Evolutionary conservation across 2,113 vertebrate genomes (phyloP).

Genomic region (Herpetotheres cachinnans): DNA sequence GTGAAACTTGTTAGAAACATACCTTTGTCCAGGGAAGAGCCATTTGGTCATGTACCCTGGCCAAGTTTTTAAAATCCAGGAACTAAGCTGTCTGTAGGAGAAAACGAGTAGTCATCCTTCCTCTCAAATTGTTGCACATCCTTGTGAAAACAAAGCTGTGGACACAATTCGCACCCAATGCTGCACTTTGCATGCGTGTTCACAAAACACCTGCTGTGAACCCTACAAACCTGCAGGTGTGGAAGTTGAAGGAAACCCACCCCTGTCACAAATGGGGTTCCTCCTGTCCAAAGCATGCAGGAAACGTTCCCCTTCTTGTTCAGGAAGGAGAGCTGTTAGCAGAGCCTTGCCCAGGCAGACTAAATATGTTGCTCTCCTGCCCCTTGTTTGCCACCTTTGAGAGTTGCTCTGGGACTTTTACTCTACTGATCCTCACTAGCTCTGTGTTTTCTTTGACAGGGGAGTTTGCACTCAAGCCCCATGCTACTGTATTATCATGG

Average conservation of each 20-base stretch:
- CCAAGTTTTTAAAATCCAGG: background rate
- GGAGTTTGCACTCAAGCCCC: slow-evolving; percentile 97
- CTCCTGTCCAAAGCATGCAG: background rate
- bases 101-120: background rate
- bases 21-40: background rate
- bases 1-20: background rate
- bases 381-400: background rate
- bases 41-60: fast-evolving
- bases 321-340: background rate
- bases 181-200: background rate
- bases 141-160: background rate
- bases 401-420: background rate
- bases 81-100: background rate
- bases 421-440: background rate
- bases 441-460: slow-evolving; percentile 66
- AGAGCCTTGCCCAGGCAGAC: background rate
- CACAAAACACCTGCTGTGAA: background rate
- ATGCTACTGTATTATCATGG: slow-evolving; percentile 99
- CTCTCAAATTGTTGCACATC: background rate
- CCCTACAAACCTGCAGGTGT: background rate
- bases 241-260: background rate
- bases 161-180: background rate
- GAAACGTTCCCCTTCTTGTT: background rate
- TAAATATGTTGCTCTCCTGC: background rate
- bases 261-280: background rate